These are phyloP conservation scores for Bradypus variegatus DNA, from an alignment of 2,797 vertebrate genomes.

Conservation along the genomic window DNA sequence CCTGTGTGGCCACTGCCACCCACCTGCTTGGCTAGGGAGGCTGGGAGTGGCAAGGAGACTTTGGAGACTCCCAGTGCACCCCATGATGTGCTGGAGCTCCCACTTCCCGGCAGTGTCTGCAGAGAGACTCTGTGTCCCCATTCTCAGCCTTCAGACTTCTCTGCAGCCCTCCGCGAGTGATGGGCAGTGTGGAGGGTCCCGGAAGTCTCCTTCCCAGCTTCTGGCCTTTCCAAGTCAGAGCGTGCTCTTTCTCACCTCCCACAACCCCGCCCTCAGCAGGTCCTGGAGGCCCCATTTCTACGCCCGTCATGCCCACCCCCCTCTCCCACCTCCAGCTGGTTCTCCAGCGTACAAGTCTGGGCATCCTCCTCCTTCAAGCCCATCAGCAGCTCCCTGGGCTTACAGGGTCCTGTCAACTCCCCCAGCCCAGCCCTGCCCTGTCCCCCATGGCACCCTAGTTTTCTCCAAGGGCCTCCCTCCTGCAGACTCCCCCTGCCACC, in stretches of 20 bases:
- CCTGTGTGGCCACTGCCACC: neutral
- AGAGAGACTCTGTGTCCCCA: neutral
- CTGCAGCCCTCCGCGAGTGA: neutral
- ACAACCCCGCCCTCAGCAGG: neutral
- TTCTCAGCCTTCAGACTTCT: neutral
- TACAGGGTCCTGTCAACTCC: neutral
- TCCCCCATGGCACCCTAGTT: neutral
- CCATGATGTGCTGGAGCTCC: neutral
- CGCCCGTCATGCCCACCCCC: neutral
- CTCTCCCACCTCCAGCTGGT: too few species aligned
- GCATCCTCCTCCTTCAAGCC: too few species aligned
- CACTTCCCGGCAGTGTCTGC: neutral
- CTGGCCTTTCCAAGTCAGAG: neutral
- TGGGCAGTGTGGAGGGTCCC: neutral
- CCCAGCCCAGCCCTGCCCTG: neutral
- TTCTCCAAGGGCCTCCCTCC: neutral
- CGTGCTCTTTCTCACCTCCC: neutral
- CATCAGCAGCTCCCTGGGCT: neutral
- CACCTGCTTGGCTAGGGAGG: neutral
- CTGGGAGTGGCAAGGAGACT: neutral
- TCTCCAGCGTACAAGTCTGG: neutral
- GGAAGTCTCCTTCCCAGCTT: neutral
- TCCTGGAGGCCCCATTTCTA: neutral
- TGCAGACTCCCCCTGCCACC: neutral
- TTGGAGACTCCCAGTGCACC: neutral